Base-by-base conservation (phyloP, 2,888 invertebrate genomes). In the Chrysotoxum bicinctum region DNA sequence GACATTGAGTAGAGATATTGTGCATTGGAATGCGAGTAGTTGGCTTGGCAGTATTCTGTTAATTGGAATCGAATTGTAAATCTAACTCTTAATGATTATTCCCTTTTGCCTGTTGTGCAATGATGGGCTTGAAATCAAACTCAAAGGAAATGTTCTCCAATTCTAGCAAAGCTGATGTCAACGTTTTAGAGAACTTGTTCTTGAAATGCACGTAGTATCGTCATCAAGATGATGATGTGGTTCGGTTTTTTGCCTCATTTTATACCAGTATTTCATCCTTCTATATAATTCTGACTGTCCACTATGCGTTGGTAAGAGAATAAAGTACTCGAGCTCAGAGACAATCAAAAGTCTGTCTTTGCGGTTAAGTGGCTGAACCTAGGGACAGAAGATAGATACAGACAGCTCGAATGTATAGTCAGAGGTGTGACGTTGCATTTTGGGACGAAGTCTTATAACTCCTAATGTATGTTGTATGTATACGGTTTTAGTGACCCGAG, bases 11-110 rank as follows among this genome's bases (percentile, higher is more conserved):
- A 79, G 35, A 66, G 35, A 66, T 72, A 70, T 76, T 56, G 68
- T 56, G 68, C 76, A 60, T 69, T 37, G 85, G 85, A 85, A 85
- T 85, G 76, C 81, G 62, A 81, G 81, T 76, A 64, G 66, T 68
- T 81, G 76, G 69, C 84, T 32, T 54, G 54, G 54, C 80, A 85
- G 76, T 85, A 77, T 81, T 85, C 85, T 81, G 85, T 85, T 85
- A 85, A 85, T 85, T 85, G 85, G 85, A 85, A 81, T 85, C 81
- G 85, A 85, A 85, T 85, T 84, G 84, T 80, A 76, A 81, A 77
- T 85, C 81, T 52, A 77, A 85, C 76, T 81, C 37, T 81, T 81
- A 85, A 85, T 85, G 85, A 77, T 85, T 80, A 75, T 75, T 80
- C 66, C 60, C 64, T 45, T 35, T 70, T 75, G 12, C 14, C 45